A percentile compares a stretch with the other conserved stretches of the same genome.
phyloP scores from a whole-genome alignment of 1,140 invertebrate genomes.

The Leptonema lineaticorne region DNA sequence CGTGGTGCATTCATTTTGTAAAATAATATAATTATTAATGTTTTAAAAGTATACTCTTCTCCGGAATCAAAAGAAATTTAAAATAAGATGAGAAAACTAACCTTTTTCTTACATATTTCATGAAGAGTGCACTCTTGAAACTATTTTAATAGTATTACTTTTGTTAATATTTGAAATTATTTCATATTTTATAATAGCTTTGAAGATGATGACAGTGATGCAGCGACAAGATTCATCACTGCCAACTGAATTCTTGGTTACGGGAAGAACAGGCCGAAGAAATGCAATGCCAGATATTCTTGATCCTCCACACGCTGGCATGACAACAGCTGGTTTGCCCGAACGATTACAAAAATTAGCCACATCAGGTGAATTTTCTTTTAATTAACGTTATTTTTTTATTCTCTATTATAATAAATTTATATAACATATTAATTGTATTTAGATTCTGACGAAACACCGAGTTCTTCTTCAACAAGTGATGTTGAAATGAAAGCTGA shows the following conservation, averaged over 20 bases:
- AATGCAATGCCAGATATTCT: constrained; percentile 79
- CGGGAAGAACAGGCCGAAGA: constrained; percentile 73
- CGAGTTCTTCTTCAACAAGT: constrained; percentile 29
- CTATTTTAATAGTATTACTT: no score
- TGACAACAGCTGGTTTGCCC: constrained; percentile 70
- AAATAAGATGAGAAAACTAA: no score
- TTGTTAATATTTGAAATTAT: no score
- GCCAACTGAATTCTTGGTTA: constrained; percentile 70
- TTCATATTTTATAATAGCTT: constrained; percentile 45
- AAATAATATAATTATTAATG: no score
- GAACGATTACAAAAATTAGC: constrained; percentile 59
- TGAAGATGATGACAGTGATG: constrained; percentile 60
- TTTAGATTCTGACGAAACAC: constrained; percentile 36
- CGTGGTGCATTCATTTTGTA: no score
- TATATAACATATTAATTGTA: not conserved
- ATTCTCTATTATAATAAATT: not conserved
- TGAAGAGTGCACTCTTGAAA: no score
- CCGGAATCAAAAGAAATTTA: no score
- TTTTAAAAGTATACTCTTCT: no score
- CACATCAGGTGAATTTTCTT: constrained; percentile 46
- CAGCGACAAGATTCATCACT: constrained; percentile 50
- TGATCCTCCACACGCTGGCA: constrained; percentile 60
- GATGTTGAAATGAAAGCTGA: constrained; percentile 11
- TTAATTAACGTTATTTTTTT: not conserved
- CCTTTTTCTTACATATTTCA: no score